phyloP scores from a whole-genome alignment of 2,888 invertebrate species.

The Nomada fucata region DNA sequence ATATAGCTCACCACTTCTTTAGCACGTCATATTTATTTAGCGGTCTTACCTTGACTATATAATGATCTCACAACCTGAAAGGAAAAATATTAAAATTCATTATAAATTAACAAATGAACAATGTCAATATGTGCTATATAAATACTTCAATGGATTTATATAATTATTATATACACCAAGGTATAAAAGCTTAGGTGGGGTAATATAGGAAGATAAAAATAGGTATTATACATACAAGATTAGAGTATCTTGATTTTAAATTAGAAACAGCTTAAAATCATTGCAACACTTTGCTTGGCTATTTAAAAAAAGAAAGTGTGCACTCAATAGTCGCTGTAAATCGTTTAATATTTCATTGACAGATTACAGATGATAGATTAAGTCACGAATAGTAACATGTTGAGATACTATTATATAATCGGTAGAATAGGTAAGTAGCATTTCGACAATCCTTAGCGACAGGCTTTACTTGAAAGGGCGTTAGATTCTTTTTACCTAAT shows the following conservation, averaged over 20 bases:
- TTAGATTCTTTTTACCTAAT: slow-evolving; percentile 27
- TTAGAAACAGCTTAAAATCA: background rate
- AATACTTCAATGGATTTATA: background rate
- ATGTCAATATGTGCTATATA: slow-evolving; percentile 2
- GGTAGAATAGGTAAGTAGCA: slow-evolving; percentile 41
- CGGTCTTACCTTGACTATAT: slow-evolving; percentile 70
- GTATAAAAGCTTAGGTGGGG: background rate
- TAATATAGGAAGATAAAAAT: slow-evolving; percentile 59
- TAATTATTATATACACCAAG: slow-evolving; percentile 3
- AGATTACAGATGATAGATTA: slow-evolving; percentile 18
- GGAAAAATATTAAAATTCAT: slow-evolving; percentile 22
- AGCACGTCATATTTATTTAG: slow-evolving; percentile 32
- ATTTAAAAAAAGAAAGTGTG: slow-evolving; percentile 4
- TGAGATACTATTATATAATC: slow-evolving; percentile 56
- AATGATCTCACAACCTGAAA: slow-evolving; percentile 78
- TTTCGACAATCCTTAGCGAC: slow-evolving; percentile 33
- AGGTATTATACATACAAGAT: slow-evolving; percentile 34
- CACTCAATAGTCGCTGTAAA: background rate
- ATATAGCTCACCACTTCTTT: slow-evolving; percentile 54
- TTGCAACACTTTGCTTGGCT: background rate
- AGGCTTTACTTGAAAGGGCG: slow-evolving; percentile 37
- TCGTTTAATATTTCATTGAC: slow-evolving; percentile 45
- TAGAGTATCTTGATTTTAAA: slow-evolving; percentile 13
- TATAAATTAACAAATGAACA: background rate
- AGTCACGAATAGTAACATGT: slow-evolving; percentile 8